These are phyloP conservation scores for Blastobasis lacticolella DNA, from an alignment of 2,888 invertebrate genomes.

Conservation along the genomic window DNA sequence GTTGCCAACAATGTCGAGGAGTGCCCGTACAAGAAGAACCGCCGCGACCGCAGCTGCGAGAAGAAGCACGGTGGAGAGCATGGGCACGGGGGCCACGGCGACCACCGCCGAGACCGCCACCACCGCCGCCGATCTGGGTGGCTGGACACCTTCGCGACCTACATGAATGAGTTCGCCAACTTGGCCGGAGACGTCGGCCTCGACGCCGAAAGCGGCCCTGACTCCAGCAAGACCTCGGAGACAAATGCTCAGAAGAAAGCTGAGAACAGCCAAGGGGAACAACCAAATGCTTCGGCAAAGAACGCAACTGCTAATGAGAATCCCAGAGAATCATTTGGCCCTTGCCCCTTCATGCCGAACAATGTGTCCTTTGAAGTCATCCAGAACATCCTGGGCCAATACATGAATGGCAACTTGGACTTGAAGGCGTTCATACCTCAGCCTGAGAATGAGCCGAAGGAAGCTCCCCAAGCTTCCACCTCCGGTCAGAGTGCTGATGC, in stretches of 20 bases:
- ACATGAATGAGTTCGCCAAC: conserved; percentile 71
- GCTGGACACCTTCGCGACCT: conserved; percentile 62
- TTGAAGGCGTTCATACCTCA: conserved; percentile 6
- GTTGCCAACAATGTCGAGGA: conserved; percentile 31
- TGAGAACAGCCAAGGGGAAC: conserved; percentile 10
- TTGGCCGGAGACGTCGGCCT: conserved; percentile 54
- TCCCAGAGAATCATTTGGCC: not conserved
- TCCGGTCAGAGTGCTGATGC: conserved; percentile 7
- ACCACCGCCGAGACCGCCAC: conserved; percentile 25
- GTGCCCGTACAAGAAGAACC: conserved; percentile 34
- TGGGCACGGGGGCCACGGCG: conserved; percentile 19
- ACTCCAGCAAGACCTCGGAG: conserved; percentile 11
- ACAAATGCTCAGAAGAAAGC: not conserved
- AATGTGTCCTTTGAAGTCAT: conserved; percentile 18
- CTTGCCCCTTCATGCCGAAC: conserved; percentile 14
- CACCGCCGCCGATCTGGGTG: conserved; percentile 44
- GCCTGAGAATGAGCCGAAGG: not conserved
- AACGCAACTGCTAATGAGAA: conserved; percentile 6
- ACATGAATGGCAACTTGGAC: conserved; percentile 11
- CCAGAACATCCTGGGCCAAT: conserved; percentile 20
- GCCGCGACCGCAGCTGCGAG: conserved; percentile 33
- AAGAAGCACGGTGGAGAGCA: conserved; percentile 24
- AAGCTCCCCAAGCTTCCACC: conserved; percentile 1
- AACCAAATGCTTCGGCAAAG: not conserved
- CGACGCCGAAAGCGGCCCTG: conserved; percentile 11